Percentiles rank a stretch among this genome's conserved stretches.
phyloP scores from a whole-genome alignment of 2,797 vertebrate genomes.

The Acanthis flammea region DNA sequence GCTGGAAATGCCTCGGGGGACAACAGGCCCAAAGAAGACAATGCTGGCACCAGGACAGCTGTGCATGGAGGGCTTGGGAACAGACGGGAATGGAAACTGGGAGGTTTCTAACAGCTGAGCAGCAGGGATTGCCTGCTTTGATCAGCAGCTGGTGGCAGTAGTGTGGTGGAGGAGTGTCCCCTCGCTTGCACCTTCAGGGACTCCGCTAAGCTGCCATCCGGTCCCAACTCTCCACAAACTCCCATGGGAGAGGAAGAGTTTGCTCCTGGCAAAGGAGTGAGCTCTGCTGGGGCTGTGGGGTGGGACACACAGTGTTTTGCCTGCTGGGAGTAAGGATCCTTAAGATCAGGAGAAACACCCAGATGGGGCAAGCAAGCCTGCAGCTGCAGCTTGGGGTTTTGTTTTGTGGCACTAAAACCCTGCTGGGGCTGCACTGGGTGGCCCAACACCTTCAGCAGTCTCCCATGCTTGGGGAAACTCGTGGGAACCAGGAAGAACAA shows the following conservation, averaged over 20 bases:
- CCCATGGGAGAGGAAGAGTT: neutral
- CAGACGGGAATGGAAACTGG: slow-evolving; percentile 1
- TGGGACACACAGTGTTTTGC: neutral
- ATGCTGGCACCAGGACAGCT: slow-evolving; percentile 42
- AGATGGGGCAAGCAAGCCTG: neutral
- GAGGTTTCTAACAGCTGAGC: neutral
- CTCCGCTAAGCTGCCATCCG: fast-evolving
- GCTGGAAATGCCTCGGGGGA: neutral
- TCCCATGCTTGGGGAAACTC: neutral
- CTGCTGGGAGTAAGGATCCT: neutral
- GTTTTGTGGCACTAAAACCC: neutral
- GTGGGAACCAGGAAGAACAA: neutral
- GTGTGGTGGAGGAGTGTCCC: neutral
- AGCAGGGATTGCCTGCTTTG: neutral
- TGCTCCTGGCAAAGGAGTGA: fast-evolving
- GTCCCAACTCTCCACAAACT: neutral
- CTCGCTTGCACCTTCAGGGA: neutral
- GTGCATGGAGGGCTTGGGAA: slow-evolving; percentile 22
- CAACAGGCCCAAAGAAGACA: neutral
- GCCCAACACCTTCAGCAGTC: fast-evolving
- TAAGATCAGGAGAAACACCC: neutral
- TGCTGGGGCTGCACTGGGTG: neutral
- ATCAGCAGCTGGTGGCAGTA: neutral
- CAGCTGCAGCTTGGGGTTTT: neutral
- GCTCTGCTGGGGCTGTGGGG: neutral